phyloP scores from a whole-genome alignment of 2,797 vertebrate species.

The Macropus fuliginosus region DNA sequence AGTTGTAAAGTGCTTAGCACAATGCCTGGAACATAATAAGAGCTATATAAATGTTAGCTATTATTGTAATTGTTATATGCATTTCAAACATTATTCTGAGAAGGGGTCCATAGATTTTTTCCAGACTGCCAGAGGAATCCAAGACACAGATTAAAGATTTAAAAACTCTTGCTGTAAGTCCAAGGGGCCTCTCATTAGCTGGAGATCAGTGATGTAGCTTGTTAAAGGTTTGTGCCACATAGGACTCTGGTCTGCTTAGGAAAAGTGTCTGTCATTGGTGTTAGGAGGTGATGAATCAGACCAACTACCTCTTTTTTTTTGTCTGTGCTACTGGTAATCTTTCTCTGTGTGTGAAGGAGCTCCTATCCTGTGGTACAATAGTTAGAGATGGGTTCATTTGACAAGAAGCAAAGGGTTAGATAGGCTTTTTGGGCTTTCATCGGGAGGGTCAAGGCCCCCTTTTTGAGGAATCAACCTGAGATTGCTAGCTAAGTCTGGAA shows the following conservation, averaged over 20 bases:
- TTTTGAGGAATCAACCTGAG: neutral
- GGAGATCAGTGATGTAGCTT: neutral
- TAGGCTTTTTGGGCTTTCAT: neutral
- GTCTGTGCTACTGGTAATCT: neutral
- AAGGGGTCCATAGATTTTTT: neutral
- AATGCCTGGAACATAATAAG: neutral
- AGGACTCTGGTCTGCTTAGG: neutral
- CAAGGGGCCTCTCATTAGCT: neutral
- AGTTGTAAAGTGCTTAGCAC: neutral
- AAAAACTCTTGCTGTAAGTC: neutral
- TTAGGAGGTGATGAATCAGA: neutral
- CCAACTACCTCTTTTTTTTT: neutral
- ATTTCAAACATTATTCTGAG: neutral
- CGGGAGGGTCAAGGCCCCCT: neutral
- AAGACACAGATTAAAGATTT: neutral
- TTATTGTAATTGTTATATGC: neutral
- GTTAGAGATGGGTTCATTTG: neutral
- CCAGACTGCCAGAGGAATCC: neutral
- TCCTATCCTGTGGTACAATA: too few species aligned
- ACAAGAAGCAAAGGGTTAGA: neutral
- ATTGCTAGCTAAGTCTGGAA: neutral
- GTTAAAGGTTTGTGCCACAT: neutral
- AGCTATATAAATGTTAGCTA: neutral
- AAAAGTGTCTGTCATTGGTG: neutral
- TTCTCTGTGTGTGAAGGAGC: neutral